These are phyloP conservation scores for Scolopax mira DNA, from an alignment of 2,113 vertebrate genomes.

Conservation along the genomic window DNA sequence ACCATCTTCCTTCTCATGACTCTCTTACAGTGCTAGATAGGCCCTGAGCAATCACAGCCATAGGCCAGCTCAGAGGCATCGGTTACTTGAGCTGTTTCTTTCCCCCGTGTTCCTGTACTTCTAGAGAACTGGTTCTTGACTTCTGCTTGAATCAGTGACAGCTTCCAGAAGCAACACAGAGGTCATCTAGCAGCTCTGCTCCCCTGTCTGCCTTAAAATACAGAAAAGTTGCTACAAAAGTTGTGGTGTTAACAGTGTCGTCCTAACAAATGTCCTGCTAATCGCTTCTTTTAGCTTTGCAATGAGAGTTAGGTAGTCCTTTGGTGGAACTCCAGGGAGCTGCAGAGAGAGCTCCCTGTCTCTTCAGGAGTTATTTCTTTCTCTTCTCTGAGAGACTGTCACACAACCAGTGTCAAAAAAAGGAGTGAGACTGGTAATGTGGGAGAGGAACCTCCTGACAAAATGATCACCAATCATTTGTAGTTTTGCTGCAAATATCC, in stretches of 20 bases:
- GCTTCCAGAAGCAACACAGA: background rate
- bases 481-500: conserved; percentile 1
- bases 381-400: background rate
- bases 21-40: background rate
- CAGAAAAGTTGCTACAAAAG: background rate
- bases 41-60: background rate
- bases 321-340: background rate
- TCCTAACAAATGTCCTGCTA: background rate
- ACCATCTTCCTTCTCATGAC: background rate
- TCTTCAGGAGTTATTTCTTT: background rate
- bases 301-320: background rate
- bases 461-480: background rate
- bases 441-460: background rate
- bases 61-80: background rate
- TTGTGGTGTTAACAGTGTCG: background rate
- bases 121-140: background rate
- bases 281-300: background rate
- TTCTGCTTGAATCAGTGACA: background rate
- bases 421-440: background rate
- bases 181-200: background rate
- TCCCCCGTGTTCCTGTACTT: background rate
- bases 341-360: background rate
- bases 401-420: background rate
- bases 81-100: background rate
- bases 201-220: background rate